A percentile compares a stretch with the other conserved stretches of the same genome.
Conservation (phyloP, 1,140 invertebrate species). For the Lineus longissimus region DNA sequence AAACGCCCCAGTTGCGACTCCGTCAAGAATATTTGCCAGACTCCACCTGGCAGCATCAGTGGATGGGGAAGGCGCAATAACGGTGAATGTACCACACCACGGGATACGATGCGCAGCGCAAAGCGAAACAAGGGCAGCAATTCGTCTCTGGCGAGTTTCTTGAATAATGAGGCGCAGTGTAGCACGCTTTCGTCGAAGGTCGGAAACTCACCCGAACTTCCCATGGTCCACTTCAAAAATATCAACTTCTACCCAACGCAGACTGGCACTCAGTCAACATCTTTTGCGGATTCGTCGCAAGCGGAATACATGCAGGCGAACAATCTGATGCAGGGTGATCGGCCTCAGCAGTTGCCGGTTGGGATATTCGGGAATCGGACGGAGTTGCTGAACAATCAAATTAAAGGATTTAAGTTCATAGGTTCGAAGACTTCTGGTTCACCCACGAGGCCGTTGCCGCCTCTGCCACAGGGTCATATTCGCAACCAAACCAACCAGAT, state of each 20-base stretch:
- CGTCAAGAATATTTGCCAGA: conserved; percentile 13
- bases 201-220: conserved; percentile 41
- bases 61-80: conserved; percentile 28
- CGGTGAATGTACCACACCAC: conserved; percentile 27
- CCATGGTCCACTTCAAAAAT: conserved; percentile 46
- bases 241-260: conserved; percentile 28
- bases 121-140: conserved; percentile 31
- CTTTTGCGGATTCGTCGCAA: not conserved
- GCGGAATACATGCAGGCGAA: too few relatives aligned
- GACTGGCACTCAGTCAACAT: not conserved
- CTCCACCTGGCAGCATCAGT: conserved; percentile 42
- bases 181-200: conserved; percentile 25
- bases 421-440: too few relatives aligned
- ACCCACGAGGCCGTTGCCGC: too few relatives aligned
- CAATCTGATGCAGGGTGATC: too few relatives aligned
- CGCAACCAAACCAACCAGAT: too few relatives aligned
- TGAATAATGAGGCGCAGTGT: conserved; percentile 24
- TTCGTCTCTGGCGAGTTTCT: conserved; percentile 35
- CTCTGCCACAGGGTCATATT: too few relatives aligned
- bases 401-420: too few relatives aligned
- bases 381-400: too few relatives aligned
- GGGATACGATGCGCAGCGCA: conserved; percentile 22
- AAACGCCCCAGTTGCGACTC: not conserved
- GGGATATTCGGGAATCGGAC: too few relatives aligned
- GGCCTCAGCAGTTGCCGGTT: too few relatives aligned